Evolutionary conservation across 2,888 invertebrate species (phyloP), one percentile per base, ranked within the genome.

Genomic region (Perizoma flavofasciatum): DNA sequence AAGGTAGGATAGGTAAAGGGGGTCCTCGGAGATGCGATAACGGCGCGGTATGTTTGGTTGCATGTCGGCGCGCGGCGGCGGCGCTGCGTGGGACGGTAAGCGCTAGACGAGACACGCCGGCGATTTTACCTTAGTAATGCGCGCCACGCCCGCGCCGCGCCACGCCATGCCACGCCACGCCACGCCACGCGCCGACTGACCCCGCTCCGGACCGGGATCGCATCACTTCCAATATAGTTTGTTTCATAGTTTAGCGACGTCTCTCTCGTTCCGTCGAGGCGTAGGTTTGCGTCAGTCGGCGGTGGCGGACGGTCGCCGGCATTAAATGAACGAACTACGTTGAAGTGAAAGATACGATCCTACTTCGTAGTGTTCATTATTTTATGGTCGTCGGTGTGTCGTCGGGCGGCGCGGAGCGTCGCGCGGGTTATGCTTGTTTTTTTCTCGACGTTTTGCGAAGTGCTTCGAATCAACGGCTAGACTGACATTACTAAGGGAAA

Each of bases 401-500:
- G 61, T 22, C 51, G 65, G n/a, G 55, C 61, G 65, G 46, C 43
- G 59, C 56, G 65, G 67, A 55, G 66, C 65, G 72, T 71, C 72
- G 75, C 77, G 75, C 74, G 73, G 64, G 82, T 88, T 88, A 89
- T 89, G 89, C 90, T 89, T 90, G 89, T 89, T 88, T 87, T 88
- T 78, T 81, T 85, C 88, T 86, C 85, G 76, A 72, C 72, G 72
- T 37, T 6, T 54, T 35, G 5, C 6, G 33, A 11, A 32, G 37
- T 5, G 37, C 37, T 5, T 37, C 37, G 37, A 6, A 7, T 37
- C 37, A 4, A 8, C 37, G 10, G 3, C n/a, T 33, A 6, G 34
- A 34, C 5, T 76, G 77, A 86, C 89, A 90, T 90, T 92, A 91
- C 91, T 91, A 91, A 92, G 91, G 91, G 88, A 88, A 91, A 89